These are phyloP conservation scores for Callopanchax toddi DNA, from an alignment of 2,113 vertebrate genomes.

Conservation along the genomic window DNA sequence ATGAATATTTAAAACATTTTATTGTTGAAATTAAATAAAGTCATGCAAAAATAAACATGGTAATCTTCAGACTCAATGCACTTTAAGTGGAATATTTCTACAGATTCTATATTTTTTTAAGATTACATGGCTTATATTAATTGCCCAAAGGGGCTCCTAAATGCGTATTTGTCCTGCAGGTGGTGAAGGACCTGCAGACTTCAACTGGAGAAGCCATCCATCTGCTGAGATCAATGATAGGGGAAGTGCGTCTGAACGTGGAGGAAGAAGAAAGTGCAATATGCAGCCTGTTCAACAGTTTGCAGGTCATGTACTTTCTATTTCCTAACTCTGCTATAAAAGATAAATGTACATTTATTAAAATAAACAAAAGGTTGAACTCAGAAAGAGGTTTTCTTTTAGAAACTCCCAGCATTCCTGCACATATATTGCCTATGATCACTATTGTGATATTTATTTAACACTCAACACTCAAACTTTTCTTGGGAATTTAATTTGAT, in stretches of 20 bases:
- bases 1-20: too few relatives aligned
- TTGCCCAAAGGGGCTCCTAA: background rate
- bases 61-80: background rate
- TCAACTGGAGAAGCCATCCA: conserved; percentile 88
- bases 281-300: conserved; percentile 86
- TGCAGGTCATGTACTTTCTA: conserved; percentile 83
- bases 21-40: too few relatives aligned
- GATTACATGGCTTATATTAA: background rate
- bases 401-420: too few relatives aligned
- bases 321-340: background rate
- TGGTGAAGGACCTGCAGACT: conserved; percentile 92
- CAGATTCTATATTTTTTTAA: too few relatives aligned
- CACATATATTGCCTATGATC: too few relatives aligned
- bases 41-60: too few relatives aligned
- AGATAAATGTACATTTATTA: background rate
- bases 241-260: conserved; percentile 89
- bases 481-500: background rate
- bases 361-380: too few relatives aligned
- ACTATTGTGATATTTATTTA: too few relatives aligned
- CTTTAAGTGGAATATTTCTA: background rate
- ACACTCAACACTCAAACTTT: too few relatives aligned
- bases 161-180: conserved; percentile 69
- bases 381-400: too few relatives aligned
- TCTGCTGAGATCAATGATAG: conserved; percentile 91
- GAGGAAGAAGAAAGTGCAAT: conserved; percentile 89